Evolutionary conservation across 2,797 vertebrate genomes (phyloP).

Genomic region (Enteromius argenteus): DNA sequence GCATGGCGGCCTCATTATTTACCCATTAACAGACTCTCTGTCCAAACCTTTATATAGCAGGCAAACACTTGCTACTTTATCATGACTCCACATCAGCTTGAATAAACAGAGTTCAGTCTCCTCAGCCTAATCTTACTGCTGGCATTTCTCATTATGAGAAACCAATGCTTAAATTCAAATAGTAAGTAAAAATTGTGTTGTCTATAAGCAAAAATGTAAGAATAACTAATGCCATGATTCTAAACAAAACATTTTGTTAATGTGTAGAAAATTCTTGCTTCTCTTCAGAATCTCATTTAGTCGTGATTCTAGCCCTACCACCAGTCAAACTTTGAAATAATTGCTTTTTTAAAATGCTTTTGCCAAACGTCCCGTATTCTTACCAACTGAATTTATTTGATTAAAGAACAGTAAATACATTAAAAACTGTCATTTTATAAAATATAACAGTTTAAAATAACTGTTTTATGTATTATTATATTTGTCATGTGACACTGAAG

Average conservation of each 20-base stretch:
- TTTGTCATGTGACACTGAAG: not conserved
- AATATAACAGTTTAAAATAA: not conserved
- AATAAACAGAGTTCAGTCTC: conserved; percentile 1
- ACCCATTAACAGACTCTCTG: conserved; percentile 49
- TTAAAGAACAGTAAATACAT: not conserved
- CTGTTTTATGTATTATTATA: not conserved
- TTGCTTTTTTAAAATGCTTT: not conserved
- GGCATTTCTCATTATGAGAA: not conserved
- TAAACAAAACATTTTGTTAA: not conserved
- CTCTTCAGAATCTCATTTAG: not conserved
- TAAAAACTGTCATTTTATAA: not conserved
- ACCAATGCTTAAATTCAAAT: not conserved
- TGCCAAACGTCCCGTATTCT: not conserved
- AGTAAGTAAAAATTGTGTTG: not conserved
- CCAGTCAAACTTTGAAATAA: not conserved
- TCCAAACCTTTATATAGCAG: conserved; percentile 31
- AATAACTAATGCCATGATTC: not conserved
- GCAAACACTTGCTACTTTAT: conserved; percentile 39
- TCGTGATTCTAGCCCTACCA: not conserved
- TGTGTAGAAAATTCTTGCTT: not conserved
- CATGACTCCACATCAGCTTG: conserved; percentile 27
- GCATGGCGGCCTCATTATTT: conserved; percentile 49
- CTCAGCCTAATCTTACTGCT: not conserved
- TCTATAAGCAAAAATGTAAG: not conserved
- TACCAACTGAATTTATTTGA: not conserved